Evolutionary conservation across 2,113 vertebrate species (phyloP).

Genomic region (Pterocles gutturalis): DNA sequence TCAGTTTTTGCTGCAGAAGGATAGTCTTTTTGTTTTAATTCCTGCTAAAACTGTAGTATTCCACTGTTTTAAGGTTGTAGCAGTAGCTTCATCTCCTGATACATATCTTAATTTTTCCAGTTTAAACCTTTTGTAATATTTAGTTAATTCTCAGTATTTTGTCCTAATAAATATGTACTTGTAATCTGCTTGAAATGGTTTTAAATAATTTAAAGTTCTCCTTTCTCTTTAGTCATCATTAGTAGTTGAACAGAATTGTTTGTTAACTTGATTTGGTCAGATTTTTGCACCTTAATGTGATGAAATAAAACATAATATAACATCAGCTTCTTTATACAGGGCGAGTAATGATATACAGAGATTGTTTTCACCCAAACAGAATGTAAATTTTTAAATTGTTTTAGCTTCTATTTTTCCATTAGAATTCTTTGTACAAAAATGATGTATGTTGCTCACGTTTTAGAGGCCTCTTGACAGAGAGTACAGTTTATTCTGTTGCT

Average conservation of each 20-base stretch:
- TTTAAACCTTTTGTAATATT: not conserved
- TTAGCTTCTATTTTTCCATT: not conserved
- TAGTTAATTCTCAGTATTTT: not conserved
- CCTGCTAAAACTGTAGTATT: not conserved
- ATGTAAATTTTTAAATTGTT: not conserved
- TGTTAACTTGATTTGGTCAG: not conserved
- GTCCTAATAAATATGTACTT: not conserved
- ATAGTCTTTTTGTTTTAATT: not conserved
- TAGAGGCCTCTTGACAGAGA: not conserved
- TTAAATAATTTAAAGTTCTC: not conserved
- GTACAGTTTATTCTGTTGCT: not conserved
- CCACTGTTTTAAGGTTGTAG: not conserved
- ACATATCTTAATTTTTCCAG: not conserved
- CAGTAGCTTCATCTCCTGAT: not conserved
- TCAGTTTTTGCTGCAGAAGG: not conserved
- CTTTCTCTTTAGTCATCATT: not conserved
- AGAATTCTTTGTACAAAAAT: not conserved
- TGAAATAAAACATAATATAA: not conserved
- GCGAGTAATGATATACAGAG: not conserved
- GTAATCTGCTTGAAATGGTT: not conserved
- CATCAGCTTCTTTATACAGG: not conserved
- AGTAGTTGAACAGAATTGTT: not conserved
- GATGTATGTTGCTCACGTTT: not conserved
- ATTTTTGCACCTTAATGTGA: not conserved
- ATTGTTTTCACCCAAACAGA: not conserved